These are phyloP conservation scores for Okapia johnstoni DNA, from an alignment of 2,113 vertebrate genomes.

Conservation along the genomic window DNA sequence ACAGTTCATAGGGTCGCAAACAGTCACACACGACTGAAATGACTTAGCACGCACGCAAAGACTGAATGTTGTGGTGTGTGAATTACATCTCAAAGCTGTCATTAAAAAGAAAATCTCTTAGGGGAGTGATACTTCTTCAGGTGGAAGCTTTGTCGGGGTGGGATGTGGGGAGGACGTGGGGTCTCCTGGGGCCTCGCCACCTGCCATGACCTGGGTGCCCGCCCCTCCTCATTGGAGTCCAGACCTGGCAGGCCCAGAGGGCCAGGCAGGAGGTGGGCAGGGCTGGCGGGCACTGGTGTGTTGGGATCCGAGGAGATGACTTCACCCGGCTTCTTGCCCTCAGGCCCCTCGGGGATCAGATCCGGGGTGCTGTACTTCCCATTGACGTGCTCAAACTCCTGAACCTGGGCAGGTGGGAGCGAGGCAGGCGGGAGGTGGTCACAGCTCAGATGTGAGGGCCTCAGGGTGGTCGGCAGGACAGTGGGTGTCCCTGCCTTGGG, in stretches of 20 bases:
- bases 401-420: constrained; percentile 82
- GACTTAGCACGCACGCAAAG: not conserved
- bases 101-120: not conserved
- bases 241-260: constrained; percentile 84
- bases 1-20: not conserved
- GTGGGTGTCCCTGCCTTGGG: not conserved
- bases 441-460: not conserved
- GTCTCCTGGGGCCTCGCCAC: not conserved
- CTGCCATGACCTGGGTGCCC: not conserved
- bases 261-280: constrained; percentile 81
- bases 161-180: not conserved
- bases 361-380: constrained; percentile 96
- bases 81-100: not conserved
- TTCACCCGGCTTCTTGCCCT: constrained; percentile 89
- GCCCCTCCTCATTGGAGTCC: fast-evolving
- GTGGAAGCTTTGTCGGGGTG: too few species aligned
- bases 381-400: constrained; percentile 98
- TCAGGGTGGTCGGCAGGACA: fast-evolving
- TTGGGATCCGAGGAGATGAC: constrained; percentile 92
- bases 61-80: fast-evolving
- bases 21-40: not conserved
- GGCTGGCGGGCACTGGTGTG: constrained; percentile 92
- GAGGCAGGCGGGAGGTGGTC: not conserved
- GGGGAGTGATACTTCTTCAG: not conserved
- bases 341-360: constrained; percentile 87